Percentiles rank a stretch among this genome's conserved stretches.
Evolutionary conservation across 2,113 vertebrate genomes (phyloP).

Genomic region (Mastomys coucha): DNA sequence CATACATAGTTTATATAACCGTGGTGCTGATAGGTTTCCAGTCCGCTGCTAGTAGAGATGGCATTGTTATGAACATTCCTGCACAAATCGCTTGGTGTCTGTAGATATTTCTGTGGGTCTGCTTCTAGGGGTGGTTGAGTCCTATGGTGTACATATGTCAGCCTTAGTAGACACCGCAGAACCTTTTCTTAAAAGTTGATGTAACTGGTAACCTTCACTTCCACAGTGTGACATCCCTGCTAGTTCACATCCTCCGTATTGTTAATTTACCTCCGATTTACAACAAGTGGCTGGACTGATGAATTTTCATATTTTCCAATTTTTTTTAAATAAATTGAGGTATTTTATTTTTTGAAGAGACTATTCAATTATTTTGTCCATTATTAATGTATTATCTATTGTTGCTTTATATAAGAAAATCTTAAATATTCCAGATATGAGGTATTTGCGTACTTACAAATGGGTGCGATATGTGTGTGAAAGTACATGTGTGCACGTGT

Average conservation of each 20-base stretch:
- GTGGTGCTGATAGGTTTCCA: neutral
- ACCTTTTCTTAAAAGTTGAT: neutral
- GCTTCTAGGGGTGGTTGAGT: neutral
- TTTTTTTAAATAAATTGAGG: neutral
- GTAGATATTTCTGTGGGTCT: neutral
- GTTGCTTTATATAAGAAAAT: neutral
- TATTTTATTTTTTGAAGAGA: conserved; percentile 10
- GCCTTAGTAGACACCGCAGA: neutral
- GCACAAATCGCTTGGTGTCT: neutral
- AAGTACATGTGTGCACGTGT: too few species aligned
- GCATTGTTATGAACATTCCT: neutral
- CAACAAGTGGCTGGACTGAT: neutral
- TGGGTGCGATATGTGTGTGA: too few species aligned
- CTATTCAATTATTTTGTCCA: conserved; percentile 14
- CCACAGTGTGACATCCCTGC: neutral
- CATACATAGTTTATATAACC: neutral
- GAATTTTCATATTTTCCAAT: neutral
- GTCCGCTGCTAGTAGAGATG: neutral
- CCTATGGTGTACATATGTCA: neutral
- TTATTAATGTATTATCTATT: neutral
- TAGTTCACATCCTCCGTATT: neutral
- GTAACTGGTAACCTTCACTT: neutral
- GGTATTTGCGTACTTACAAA: neutral
- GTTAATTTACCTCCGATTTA: neutral
- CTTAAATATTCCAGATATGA: neutral